A percentile compares a stretch with the other conserved stretches of the same genome.
These are phyloP conservation scores for Notospermus geniculatus DNA, from an alignment of 1,140 invertebrate species.

Conservation along the genomic window DNA sequence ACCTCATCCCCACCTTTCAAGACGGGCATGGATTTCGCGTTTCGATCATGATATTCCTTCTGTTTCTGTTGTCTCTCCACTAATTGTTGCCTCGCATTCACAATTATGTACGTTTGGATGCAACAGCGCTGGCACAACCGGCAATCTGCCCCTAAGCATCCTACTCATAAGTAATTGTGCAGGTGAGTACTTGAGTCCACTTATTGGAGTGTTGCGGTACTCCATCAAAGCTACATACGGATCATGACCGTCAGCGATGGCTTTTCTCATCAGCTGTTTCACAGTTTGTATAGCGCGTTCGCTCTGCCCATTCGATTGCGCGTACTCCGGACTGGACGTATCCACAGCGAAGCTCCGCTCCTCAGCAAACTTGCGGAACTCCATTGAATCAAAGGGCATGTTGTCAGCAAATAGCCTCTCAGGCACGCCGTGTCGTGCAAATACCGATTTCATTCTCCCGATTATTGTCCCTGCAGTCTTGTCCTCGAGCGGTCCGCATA, in stretches of 20 bases:
- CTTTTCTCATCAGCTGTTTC: slow-evolving; percentile 6
- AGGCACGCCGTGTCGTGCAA: slow-evolving; percentile 25
- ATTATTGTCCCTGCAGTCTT: slow-evolving; percentile 21
- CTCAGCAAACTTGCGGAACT: slow-evolving; percentile 15
- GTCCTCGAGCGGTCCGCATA: not conserved
- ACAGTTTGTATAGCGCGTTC: slow-evolving; percentile 11
- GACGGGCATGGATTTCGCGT: slow-evolving; percentile 1
- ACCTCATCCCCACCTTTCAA: not conserved
- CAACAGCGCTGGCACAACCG: not conserved
- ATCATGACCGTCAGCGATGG: not conserved
- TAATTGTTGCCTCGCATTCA: not conserved
- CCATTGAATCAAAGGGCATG: slow-evolving; percentile 15
- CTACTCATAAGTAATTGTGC: slow-evolving; percentile 8
- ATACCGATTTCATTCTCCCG: slow-evolving; percentile 19
- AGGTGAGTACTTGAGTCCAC: slow-evolving; percentile 2
- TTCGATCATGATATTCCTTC: slow-evolving; percentile 7
- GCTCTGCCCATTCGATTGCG: slow-evolving; percentile 11
- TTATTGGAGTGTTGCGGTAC: not conserved
- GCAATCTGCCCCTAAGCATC: not conserved
- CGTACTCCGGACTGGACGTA: slow-evolving; percentile 11
- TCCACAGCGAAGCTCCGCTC: slow-evolving; percentile 4
- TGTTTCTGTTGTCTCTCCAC: not conserved
- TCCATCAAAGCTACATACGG: slow-evolving; percentile 5
- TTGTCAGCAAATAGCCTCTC: slow-evolving; percentile 24
- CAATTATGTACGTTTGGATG: not conserved